Evolutionary conservation across 2,888 invertebrate genomes (phyloP).

Genomic region (Aphrophora alni): DNA sequence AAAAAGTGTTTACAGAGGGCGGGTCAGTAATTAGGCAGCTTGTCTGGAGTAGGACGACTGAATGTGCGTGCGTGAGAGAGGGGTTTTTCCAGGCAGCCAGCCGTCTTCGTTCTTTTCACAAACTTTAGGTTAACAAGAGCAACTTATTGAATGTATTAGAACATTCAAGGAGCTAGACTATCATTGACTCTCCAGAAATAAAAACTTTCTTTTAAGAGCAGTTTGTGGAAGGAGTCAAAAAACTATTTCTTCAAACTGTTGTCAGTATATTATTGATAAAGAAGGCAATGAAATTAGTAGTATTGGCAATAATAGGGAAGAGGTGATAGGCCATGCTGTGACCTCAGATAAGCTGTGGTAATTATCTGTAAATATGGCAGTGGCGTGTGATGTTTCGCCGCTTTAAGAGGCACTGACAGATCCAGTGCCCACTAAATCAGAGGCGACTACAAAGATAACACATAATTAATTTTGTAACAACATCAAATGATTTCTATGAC

Average conservation of each 20-base stretch:
- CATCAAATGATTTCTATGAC: background rate
- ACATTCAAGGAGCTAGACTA: too few species aligned
- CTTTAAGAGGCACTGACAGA: background rate
- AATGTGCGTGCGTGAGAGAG: too few species aligned
- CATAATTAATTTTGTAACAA: constrained; percentile 2
- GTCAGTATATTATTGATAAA: background rate
- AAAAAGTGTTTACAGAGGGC: too few species aligned
- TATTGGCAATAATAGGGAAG: background rate
- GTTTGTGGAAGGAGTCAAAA: background rate
- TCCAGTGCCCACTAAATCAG: background rate
- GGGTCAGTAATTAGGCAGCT: too few species aligned
- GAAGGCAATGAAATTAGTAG: background rate
- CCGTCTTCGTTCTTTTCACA: too few species aligned
- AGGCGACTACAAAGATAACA: background rate
- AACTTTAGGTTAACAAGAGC: too few species aligned
- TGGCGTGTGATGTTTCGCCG: background rate
- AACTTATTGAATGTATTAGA: too few species aligned
- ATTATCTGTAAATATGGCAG: background rate
- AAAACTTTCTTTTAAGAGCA: too few species aligned
- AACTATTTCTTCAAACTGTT: background rate
- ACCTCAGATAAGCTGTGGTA: constrained; percentile 3
- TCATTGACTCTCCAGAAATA: too few species aligned
- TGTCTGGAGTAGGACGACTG: too few species aligned
- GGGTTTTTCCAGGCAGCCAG: too few species aligned
- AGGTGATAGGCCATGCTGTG: background rate